Conservation (phyloP, 2,113 vertebrate species). For the Poeciliopsis turrubarensis region DNA sequence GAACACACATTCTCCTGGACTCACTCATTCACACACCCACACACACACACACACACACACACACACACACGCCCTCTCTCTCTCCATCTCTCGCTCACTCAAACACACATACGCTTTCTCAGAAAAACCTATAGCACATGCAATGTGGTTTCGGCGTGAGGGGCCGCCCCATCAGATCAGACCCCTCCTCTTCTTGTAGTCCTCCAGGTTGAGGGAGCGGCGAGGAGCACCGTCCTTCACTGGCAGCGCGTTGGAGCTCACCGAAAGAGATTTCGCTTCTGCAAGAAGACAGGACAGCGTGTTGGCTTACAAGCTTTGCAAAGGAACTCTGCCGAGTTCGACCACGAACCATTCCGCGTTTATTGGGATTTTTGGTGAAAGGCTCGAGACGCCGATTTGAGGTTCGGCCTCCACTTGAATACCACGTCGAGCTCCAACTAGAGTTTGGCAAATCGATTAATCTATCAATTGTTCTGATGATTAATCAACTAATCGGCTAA, state of each 20-base stretch:
- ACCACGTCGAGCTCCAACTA: too few species aligned
- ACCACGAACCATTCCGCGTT: not conserved
- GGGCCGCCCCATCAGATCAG: conserved; percentile 86
- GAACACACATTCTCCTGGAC: conserved; percentile 43
- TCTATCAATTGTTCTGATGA: too few species aligned
- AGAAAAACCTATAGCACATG: conserved; percentile 49
- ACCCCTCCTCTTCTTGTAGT: conserved; percentile 99
- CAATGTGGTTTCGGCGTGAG: conserved; percentile 41
- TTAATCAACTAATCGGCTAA: too few species aligned
- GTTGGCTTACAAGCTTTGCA: not conserved
- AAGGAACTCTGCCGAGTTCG: not conserved
- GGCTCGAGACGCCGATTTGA: too few species aligned
- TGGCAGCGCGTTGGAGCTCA: conserved; percentile 94
- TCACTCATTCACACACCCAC: conserved; percentile 16
- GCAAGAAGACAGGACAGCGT: conserved; percentile 23
- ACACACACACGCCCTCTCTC: not conserved
- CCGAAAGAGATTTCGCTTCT: conserved; percentile 97
- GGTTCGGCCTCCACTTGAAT: not conserved
- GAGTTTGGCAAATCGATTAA: not conserved
- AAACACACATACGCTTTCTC: conserved; percentile 5
- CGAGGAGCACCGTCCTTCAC: conserved; percentile 97
- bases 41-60: not conserved
- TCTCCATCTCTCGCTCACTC: too few species aligned
- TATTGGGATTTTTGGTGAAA: too few species aligned
- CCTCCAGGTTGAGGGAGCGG: conserved; percentile 96